These are phyloP conservation scores for Drosophila neotestacea DNA, from an alignment of 2,888 invertebrate genomes.

Conservation along the genomic window DNA sequence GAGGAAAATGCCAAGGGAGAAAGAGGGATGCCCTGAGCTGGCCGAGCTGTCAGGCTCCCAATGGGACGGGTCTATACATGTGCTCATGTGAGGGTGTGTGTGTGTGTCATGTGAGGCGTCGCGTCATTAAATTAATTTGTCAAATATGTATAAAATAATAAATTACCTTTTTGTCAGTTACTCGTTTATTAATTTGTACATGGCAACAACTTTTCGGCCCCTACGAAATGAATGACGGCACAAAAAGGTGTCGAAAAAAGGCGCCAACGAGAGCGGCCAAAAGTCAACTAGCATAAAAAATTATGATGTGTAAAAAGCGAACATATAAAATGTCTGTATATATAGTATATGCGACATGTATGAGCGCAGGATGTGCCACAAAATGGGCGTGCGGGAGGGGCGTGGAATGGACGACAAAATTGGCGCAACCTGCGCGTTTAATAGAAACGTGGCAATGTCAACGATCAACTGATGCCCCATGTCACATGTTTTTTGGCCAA, in stretches of 20 bases:
- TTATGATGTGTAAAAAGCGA: slow-evolving; percentile 77
- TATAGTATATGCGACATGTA: neutral
- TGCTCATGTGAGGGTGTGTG: slow-evolving; percentile 12
- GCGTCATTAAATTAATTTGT: slow-evolving; percentile 84
- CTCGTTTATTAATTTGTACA: slow-evolving; percentile 82
- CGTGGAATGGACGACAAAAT: slow-evolving; percentile 47
- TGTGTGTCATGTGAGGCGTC: slow-evolving; percentile 52
- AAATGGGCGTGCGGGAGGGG: slow-evolving; percentile 5
- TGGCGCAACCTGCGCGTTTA: slow-evolving; percentile 77
- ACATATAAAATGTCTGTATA: slow-evolving; percentile 39
- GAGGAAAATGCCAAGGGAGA: neutral
- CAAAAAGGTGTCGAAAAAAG: slow-evolving; percentile 54
- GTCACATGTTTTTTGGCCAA: slow-evolving; percentile 57
- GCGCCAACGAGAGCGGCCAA: slow-evolving; percentile 65
- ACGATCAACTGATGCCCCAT: slow-evolving; percentile 50
- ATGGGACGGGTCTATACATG: slow-evolving; percentile 20
- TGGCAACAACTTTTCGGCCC: slow-evolving; percentile 78
- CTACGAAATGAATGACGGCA: slow-evolving; percentile 60
- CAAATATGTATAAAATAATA: slow-evolving; percentile 83
- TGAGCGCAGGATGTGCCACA: neutral
- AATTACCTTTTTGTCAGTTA: slow-evolving; percentile 82
- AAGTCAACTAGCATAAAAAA: slow-evolving; percentile 81
- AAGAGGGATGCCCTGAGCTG: slow-evolving; percentile 15
- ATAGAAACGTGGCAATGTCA: slow-evolving; percentile 66
- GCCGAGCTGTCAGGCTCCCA: slow-evolving; percentile 42